These are phyloP conservation scores for Mimachlamys varia DNA, from an alignment of 2,888 invertebrate species.

Conservation along the genomic window DNA sequence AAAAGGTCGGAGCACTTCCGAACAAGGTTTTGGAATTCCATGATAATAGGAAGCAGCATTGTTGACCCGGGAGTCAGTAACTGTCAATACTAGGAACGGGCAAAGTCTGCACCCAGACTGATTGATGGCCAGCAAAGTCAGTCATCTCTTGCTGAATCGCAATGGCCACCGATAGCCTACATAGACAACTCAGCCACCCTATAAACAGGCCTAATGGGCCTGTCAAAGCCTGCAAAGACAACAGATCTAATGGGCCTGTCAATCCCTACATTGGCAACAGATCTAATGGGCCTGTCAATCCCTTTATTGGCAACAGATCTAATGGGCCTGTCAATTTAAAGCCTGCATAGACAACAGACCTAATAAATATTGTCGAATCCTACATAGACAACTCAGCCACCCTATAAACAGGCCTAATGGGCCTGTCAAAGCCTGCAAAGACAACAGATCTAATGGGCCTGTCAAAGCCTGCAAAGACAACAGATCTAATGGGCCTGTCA, in stretches of 20 bases:
- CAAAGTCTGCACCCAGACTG: conserved; percentile 7
- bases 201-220: conserved; percentile 12
- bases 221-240: neutral
- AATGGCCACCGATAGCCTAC: neutral
- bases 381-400: neutral
- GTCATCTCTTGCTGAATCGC: neutral
- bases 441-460: neutral
- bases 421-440: conserved; percentile 8
- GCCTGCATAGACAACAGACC: neutral
- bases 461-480: conserved; percentile 8
- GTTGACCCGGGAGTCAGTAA: conserved; percentile 9
- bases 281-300: neutral
- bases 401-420: neutral
- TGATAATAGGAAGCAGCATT: neutral
- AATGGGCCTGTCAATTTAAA: neutral
- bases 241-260: neutral
- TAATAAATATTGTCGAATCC: neutral
- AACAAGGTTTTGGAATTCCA: neutral
- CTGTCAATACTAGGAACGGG: conserved; percentile 18
- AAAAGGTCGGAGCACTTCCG: neutral
- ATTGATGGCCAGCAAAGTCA: conserved; percentile 12
- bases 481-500: neutral
- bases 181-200: neutral
- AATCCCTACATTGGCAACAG: neutral
- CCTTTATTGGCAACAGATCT: conserved; percentile 18